Base-by-base conservation (phyloP, 2,888 invertebrate species). In the Coenonympha arcania region DNA sequence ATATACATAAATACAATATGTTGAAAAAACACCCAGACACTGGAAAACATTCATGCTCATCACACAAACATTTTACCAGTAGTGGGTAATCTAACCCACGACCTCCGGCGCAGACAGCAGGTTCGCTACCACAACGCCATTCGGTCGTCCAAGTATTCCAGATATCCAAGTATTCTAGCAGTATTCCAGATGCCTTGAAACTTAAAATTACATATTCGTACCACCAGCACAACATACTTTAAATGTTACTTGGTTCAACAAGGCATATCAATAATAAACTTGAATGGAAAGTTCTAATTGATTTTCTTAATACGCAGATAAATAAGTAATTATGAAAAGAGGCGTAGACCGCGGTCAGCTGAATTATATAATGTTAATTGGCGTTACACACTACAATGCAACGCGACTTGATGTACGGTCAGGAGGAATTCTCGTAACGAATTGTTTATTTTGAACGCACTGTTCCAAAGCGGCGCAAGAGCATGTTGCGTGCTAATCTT, bases 341-440 rank as follows among this genome's bases (percentile, higher is more conserved):
- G 33, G 34, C 37, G 48, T 42, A 30, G 33, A 6, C 41, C 40
- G 22, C 34, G 33, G 48, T 34, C 26, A 22, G 30, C 22, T 47
- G 43, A 65, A 66, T 79, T 77, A 70, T 72, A 70, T 73, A 72
- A 76, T 67, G 64, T 64, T 79, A 77, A 76, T 76, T 76, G 73
- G 66, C 56, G 65, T 63, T 60, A 57, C 54, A 57, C 54, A 54
- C 55, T 60, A 56, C 54, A 58, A 56, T 61, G 63, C 63, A 48
- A 45, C 43, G 45, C 49, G 57, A 49, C 50, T 52, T 57, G 55
- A 60, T 52, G 48, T 56, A 55, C 58, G 52, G 53, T 48, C 48
- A n/a, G 49, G 47, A 50, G 54, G 50, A 37, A 51, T 49, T 54
- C 49, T 47, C 36, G 45, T 55, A 58, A 41, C 9, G 19, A 49